A percentile compares a stretch with the other conserved stretches of the same genome.
phyloP scores from a whole-genome alignment of 2,113 vertebrate genomes.

The Empidonax alnorum region DNA sequence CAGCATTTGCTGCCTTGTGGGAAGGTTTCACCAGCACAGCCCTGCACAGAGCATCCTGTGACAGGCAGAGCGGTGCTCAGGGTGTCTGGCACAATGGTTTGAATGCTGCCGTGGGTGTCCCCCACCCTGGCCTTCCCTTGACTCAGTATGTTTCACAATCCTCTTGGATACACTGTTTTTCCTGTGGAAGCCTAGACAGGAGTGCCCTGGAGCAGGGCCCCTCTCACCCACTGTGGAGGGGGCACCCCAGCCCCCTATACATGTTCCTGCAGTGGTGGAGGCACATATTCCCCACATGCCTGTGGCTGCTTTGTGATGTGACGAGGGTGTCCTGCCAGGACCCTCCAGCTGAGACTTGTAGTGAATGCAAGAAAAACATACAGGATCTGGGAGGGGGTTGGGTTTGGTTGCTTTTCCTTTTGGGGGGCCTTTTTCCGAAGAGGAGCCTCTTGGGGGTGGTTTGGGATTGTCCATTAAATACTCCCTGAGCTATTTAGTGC shows the following conservation, averaged over 20 bases:
- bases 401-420: neutral
- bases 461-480: neutral
- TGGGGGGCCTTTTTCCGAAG: neutral
- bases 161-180: neutral
- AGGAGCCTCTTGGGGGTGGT: neutral
- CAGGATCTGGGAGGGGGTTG: rapidly evolving
- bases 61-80: rapidly evolving
- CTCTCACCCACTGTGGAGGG: neutral
- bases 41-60: neutral
- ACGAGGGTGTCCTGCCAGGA: rapidly evolving
- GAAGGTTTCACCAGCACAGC: neutral
- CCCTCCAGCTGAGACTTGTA: neutral
- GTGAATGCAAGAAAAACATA: rapidly evolving
- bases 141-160: neutral
- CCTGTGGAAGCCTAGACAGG: neutral
- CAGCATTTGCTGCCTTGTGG: neutral
- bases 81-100: neutral
- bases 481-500: rapidly evolving
- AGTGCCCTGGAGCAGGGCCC: rapidly evolving
- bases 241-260: rapidly evolving
- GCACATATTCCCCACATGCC: rapidly evolving
- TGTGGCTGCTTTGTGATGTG: rapidly evolving
- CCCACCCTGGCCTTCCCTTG: neutral
- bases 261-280: rapidly evolving
- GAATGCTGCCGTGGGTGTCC: rapidly evolving